Conservation (phyloP, 2,888 invertebrate species). For the Actias luna region DNA sequence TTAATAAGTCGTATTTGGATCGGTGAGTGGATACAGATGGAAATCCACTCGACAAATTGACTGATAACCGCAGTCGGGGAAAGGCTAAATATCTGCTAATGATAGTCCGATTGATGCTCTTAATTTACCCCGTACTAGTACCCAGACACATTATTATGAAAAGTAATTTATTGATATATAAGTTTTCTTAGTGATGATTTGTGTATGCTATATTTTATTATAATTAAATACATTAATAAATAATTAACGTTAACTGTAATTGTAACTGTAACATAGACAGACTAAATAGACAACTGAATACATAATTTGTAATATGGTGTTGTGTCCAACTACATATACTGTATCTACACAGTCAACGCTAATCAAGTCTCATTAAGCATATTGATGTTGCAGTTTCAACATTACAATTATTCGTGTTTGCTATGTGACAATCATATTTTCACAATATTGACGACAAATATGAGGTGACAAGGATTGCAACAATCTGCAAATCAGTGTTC, state of each 20-base stretch:
- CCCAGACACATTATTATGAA: slow-evolving; percentile 14
- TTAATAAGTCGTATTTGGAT: slow-evolving; percentile 70
- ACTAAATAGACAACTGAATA: slow-evolving; percentile 10
- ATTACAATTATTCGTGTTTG: slow-evolving; percentile 60
- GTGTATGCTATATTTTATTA: background rate
- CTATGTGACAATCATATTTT: slow-evolving; percentile 44
- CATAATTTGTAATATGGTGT: slow-evolving; percentile 16
- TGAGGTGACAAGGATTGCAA: slow-evolving; percentile 21
- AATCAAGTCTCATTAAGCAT: slow-evolving; percentile 70
- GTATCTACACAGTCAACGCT: slow-evolving; percentile 45
- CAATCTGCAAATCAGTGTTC: slow-evolving; percentile 27
- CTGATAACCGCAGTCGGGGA: slow-evolving; percentile 76
- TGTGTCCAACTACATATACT: slow-evolving; percentile 45
- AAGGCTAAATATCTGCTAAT: slow-evolving; percentile 80
- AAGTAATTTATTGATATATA: slow-evolving; percentile 5
- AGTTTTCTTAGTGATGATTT: background rate
- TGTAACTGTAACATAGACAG: background rate
- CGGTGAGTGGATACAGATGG: slow-evolving; percentile 67
- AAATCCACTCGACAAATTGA: slow-evolving; percentile 79
- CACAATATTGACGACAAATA: slow-evolving; percentile 31
- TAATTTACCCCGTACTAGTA: slow-evolving; percentile 30
- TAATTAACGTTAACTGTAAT: background rate
- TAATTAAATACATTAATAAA: background rate
- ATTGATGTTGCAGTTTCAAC: slow-evolving; percentile 57
- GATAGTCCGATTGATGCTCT: slow-evolving; percentile 67